phyloP scores from a whole-genome alignment of 2,888 invertebrate genomes.

The Ophion obscuratus region DNA sequence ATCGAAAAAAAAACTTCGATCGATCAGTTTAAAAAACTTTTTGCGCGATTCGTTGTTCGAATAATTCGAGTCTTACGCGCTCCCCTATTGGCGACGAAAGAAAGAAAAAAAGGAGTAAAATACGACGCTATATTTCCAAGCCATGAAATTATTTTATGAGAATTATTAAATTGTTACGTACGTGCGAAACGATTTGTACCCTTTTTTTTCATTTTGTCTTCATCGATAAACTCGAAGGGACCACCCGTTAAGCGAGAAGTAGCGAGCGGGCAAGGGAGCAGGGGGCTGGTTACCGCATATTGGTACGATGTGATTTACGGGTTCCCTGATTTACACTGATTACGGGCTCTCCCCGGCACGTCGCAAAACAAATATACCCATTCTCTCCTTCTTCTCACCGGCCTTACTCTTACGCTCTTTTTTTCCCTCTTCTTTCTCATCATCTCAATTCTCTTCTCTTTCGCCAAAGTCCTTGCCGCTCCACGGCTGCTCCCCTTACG shows the following conservation, averaged over 20 bases:
- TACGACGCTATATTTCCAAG: background rate
- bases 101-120: background rate
- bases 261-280: constrained; percentile 23
- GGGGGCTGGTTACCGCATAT: constrained; percentile 75
- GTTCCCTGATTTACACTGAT: constrained; percentile 84
- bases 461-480: background rate
- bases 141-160: constrained; percentile 39
- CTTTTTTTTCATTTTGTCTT: background rate
- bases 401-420: constrained; percentile 20
- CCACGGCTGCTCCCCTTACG: background rate
- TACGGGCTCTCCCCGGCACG: constrained; percentile 81
- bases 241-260: constrained; percentile 77
- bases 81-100: background rate
- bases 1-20: too few species aligned
- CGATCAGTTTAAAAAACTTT: too few species aligned
- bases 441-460: constrained; percentile 5
- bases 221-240: constrained; percentile 61
- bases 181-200: constrained; percentile 16
- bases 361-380: constrained; percentile 81
- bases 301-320: constrained; percentile 82
- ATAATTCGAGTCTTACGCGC: too few species aligned
- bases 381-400: constrained; percentile 61
- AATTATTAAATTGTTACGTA: constrained; percentile 42
- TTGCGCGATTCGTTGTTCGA: too few species aligned
- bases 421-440: constrained; percentile 8